phyloP scores from a whole-genome alignment of 2,797 vertebrate species.

The Salmo trutta region DNA sequence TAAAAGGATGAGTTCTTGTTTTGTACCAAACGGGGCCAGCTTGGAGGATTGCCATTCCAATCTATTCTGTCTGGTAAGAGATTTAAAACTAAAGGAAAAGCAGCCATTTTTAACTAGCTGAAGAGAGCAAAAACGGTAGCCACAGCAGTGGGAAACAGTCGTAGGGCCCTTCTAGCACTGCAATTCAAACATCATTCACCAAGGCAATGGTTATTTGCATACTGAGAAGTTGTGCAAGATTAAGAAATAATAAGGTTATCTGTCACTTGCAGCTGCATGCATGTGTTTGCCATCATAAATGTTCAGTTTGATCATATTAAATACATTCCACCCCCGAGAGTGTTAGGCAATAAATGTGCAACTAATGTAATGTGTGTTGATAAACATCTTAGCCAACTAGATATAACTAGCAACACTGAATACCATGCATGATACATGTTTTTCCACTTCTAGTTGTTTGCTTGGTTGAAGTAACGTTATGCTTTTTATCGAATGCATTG shows the following conservation, averaged over 20 bases:
- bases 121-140: conserved; percentile 75
- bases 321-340: background rate
- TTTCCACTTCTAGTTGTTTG: background rate
- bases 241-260: conserved; percentile 5
- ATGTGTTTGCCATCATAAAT: background rate
- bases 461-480: background rate
- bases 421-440: background rate
- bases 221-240: conserved; percentile 25
- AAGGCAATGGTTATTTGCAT: conserved; percentile 19
- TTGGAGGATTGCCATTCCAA: conserved; percentile 99
- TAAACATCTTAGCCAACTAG: background rate
- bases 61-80: conserved; percentile 99
- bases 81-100: conserved; percentile 87
- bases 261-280: conserved; percentile 8
- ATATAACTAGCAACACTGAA: background rate
- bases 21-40: conserved; percentile 99
- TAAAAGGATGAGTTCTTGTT: conserved; percentile 99
- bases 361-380: background rate
- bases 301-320: background rate
- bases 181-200: conserved; percentile 6
- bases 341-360: background rate
- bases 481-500: background rate
- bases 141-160: conserved; percentile 57
- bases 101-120: conserved; percentile 92
- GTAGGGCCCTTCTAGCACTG: conserved; percentile 61